phyloP scores from a whole-genome alignment of 2,797 vertebrate genomes.

The Sebastes ruberrimus region DNA sequence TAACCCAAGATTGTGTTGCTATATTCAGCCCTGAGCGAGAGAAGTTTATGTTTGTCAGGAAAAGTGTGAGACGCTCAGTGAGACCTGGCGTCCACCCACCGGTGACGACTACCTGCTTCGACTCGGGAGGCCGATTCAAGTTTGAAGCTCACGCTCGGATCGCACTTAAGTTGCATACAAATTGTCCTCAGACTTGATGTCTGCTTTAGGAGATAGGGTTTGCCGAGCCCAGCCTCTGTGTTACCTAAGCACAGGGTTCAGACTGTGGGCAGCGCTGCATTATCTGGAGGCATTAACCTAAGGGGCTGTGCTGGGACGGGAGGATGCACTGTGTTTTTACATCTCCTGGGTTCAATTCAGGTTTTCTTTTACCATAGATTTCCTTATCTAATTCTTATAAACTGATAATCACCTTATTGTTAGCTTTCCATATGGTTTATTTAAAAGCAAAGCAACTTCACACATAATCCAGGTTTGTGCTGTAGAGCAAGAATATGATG shows the following conservation, averaged over 20 bases:
- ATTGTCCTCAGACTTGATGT: slow-evolving; percentile 21
- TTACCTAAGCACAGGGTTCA: slow-evolving; percentile 37
- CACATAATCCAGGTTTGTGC: slow-evolving; percentile 20
- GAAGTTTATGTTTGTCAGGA: slow-evolving; percentile 30
- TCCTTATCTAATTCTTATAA: not conserved
- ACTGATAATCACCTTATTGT: not conserved
- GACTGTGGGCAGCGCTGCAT: slow-evolving; percentile 12
- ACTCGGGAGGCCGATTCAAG: not conserved
- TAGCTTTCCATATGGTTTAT: not conserved
- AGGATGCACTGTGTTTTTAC: not conserved
- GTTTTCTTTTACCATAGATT: not conserved
- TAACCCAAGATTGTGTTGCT: slow-evolving; percentile 36
- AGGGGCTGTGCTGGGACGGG: not conserved
- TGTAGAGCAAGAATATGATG: slow-evolving; percentile 8
- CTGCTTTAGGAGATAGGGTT: slow-evolving; percentile 5
- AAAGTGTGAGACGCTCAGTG: slow-evolving; percentile 12
- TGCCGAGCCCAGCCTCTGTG: not conserved
- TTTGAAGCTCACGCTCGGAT: not conserved
- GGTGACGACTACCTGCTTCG: not conserved
- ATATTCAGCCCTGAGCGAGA: slow-evolving; percentile 24
- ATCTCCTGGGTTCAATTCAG: slow-evolving; percentile 6
- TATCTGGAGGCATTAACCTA: slow-evolving; percentile 20
- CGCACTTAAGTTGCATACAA: slow-evolving; percentile 25
- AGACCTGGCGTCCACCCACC: slow-evolving; percentile 37
- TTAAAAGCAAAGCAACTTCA: slow-evolving; percentile 26